Conservation (phyloP, 1,140 invertebrate genomes). For the Drosophila cardini region DNA sequence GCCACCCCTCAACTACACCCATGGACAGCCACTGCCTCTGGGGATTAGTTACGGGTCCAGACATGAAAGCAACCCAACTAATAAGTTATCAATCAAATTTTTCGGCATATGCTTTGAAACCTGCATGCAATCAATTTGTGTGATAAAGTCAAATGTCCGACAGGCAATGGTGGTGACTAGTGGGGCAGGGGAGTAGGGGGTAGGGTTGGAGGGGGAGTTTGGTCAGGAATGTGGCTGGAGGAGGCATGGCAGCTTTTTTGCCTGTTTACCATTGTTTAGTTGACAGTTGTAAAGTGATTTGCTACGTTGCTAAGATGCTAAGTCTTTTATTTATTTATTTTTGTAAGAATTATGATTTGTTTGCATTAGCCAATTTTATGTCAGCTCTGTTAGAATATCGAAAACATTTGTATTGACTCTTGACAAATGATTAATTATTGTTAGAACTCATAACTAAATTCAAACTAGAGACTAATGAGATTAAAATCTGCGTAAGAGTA, state of each 20-base stretch:
- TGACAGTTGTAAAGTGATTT: constrained; percentile 82
- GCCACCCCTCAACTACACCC: constrained; percentile 13
- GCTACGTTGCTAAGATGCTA: constrained; percentile 59
- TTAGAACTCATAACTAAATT: constrained; percentile 1
- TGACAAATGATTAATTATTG: constrained; percentile 43
- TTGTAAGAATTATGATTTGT: constrained; percentile 77
- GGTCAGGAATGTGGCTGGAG: no score
- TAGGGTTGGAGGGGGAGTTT: background rate
- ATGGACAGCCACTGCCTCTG: constrained; percentile 1
- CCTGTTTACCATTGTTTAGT: constrained; percentile 65
- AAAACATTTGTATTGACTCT: constrained; percentile 65
- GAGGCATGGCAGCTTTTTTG: background rate
- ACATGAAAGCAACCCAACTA: constrained; percentile 62
- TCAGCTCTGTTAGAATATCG: constrained; percentile 38
- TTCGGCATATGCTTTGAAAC: constrained; percentile 57
- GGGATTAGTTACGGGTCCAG: constrained; percentile 41
- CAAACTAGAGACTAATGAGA: background rate
- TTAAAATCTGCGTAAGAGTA: background rate
- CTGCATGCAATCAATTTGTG: constrained; percentile 81
- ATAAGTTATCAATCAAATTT: constrained; percentile 83
- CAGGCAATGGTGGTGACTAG: constrained; percentile 21
- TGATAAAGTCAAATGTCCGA: constrained; percentile 73
- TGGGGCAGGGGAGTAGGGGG: background rate
- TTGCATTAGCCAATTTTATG: constrained; percentile 62
- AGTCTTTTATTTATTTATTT: constrained; percentile 3